phyloP scores from a whole-genome alignment of 92 coral and sea anemone genomes.

The Phymanthus crucifer region DNA sequence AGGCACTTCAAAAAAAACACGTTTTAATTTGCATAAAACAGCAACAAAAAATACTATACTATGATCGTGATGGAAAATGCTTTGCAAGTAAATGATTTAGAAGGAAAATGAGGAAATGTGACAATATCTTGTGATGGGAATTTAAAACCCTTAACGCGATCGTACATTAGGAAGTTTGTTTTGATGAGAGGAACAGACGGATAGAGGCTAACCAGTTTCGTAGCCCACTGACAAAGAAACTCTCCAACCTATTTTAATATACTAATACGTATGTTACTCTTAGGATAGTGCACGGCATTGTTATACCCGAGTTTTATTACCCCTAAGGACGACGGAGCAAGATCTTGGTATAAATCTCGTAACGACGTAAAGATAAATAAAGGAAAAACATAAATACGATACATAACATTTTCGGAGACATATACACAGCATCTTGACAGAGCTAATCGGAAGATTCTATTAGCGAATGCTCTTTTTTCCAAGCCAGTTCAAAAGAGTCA shows the following conservation, averaged over 20 bases:
- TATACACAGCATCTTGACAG: conserved; percentile 9
- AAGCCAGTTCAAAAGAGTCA: not conserved
- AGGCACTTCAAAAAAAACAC: conserved; percentile 42
- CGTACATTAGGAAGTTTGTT: conserved; percentile 23
- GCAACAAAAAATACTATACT: conserved; percentile 7
- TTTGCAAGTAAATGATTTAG: not conserved
- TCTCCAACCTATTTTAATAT: not conserved
- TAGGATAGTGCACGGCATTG: not conserved
- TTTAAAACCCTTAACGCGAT: conserved; percentile 2
- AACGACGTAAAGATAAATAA: conserved; percentile 6
- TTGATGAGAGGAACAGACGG: conserved; percentile 31
- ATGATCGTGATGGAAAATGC: not conserved
- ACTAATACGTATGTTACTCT: conserved; percentile 15
- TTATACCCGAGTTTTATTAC: not conserved
- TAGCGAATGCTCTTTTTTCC: conserved; percentile 19
- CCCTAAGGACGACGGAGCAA: not conserved
- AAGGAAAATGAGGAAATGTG: not conserved
- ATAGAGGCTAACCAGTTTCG: conserved; percentile 9
- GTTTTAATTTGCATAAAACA: conserved; percentile 71
- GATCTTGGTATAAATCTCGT: not conserved
- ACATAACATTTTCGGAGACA: conserved; percentile 25
- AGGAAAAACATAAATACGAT: conserved; percentile 4
- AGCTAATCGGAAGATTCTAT: not conserved
- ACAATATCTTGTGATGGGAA: conserved; percentile 1
- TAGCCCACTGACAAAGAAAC: conserved; percentile 18